phyloP scores from a whole-genome alignment of 2,888 invertebrate genomes.

The Blastobasis adustella region DNA sequence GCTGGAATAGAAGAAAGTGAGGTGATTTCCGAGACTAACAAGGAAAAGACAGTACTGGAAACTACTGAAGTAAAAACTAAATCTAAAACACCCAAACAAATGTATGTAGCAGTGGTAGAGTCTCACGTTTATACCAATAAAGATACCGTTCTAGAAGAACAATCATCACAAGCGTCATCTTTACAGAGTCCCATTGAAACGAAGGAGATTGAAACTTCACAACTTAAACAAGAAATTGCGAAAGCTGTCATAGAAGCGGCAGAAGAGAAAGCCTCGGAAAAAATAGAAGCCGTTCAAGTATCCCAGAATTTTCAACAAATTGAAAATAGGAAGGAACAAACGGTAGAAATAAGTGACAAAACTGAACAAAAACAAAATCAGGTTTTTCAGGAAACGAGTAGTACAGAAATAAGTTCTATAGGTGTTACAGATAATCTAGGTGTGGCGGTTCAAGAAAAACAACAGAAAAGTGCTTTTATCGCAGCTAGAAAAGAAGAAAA shows the following conservation, averaged over 20 bases:
- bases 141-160: constrained; percentile 49
- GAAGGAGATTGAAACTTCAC: constrained; percentile 13
- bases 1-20: constrained; percentile 29
- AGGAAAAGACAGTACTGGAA: constrained; percentile 31
- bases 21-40: constrained; percentile 46
- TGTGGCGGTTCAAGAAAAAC: too few species aligned
- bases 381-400: background rate
- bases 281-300: too few species aligned
- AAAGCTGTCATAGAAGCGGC: constrained; percentile 21
- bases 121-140: constrained; percentile 61
- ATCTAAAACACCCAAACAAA: constrained; percentile 19
- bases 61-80: constrained; percentile 19
- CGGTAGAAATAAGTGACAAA: constrained; percentile 17
- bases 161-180: constrained; percentile 29
- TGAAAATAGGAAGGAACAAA: background rate
- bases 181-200: constrained; percentile 19
- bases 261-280: constrained; percentile 14
- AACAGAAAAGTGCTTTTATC: too few species aligned
- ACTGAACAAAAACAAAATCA: constrained; percentile 3
- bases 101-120: constrained; percentile 56
- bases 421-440: too few species aligned
- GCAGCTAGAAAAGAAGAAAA: too few species aligned
- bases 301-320: too few species aligned
- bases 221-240: constrained; percentile 21
- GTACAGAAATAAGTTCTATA: background rate